Evolutionary conservation across 2,797 vertebrate species (phyloP).

Genomic region (Gila robusta): DNA sequence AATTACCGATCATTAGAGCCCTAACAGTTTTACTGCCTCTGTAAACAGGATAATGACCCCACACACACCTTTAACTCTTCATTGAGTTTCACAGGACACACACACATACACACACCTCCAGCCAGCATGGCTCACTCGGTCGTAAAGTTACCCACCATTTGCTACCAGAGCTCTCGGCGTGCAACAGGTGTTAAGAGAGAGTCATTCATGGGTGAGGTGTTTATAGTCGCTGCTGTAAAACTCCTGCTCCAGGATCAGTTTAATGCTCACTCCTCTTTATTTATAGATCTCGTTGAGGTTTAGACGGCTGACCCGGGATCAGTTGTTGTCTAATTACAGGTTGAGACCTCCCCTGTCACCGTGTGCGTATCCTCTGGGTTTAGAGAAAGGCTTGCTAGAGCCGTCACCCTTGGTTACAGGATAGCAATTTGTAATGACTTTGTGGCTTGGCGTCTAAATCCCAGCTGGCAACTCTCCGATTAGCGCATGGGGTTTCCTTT

Average conservation of each 20-base stretch:
- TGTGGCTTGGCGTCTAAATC: slow-evolving; percentile 58
- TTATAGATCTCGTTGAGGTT: slow-evolving; percentile 40
- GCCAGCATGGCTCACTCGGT: slow-evolving; percentile 73
- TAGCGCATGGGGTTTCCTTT: slow-evolving; percentile 42
- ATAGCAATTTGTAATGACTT: slow-evolving; percentile 66
- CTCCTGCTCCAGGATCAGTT: slow-evolving; percentile 52
- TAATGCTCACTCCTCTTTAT: slow-evolving; percentile 32
- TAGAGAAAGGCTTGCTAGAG: slow-evolving; percentile 36
- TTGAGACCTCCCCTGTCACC: not conserved
- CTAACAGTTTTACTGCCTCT: slow-evolving; percentile 92
- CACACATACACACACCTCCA: slow-evolving; percentile 42
- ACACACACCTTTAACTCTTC: slow-evolving; percentile 42
- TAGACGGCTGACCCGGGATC: slow-evolving; percentile 46
- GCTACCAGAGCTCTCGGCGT: slow-evolving; percentile 85
- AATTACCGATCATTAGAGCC: slow-evolving; percentile 93
- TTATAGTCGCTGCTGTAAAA: slow-evolving; percentile 48
- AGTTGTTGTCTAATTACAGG: slow-evolving; percentile 42
- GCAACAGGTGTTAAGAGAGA: slow-evolving; percentile 88
- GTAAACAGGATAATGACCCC: slow-evolving; percentile 92
- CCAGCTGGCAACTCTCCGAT: slow-evolving; percentile 54
- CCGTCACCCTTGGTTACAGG: slow-evolving; percentile 56
- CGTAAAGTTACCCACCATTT: slow-evolving; percentile 89
- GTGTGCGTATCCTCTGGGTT: slow-evolving; percentile 38
- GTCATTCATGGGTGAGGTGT: slow-evolving; percentile 47
- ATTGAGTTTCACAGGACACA: slow-evolving; percentile 40